phyloP scores from a whole-genome alignment of 2,113 vertebrate genomes.

The Pipra filicauda region DNA sequence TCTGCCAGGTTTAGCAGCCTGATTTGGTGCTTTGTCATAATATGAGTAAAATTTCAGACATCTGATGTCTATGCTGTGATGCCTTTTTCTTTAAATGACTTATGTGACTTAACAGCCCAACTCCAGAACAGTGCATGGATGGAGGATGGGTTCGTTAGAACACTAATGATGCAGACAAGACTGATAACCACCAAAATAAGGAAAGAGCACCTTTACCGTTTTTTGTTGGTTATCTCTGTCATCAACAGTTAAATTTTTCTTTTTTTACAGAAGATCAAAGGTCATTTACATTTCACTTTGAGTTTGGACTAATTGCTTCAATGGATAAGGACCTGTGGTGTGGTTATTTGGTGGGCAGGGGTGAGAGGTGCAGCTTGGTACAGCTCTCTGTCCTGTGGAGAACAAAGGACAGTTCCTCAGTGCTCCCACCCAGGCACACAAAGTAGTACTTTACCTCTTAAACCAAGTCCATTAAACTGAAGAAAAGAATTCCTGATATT shows the following conservation, averaged over 20 bases:
- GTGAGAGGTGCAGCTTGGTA: background rate
- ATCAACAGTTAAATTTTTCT: background rate
- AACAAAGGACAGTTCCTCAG: background rate
- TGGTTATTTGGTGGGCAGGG: background rate
- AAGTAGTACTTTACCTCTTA: background rate
- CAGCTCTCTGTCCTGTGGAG: background rate
- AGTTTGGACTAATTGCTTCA: background rate
- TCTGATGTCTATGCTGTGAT: background rate
- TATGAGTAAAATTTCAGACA: background rate
- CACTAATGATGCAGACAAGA: background rate
- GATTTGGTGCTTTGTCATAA: background rate
- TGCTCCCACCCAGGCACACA: background rate
- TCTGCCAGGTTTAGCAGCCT: background rate
- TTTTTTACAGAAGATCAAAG: background rate
- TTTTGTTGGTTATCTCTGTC: background rate
- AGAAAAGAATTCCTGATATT: background rate
- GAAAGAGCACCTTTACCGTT: background rate
- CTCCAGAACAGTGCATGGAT: background rate
- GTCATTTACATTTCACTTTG: background rate
- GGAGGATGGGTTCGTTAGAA: background rate
- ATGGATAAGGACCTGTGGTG: background rate
- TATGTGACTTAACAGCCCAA: background rate
- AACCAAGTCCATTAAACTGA: background rate
- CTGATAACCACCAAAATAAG: background rate
- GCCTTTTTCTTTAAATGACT: background rate